Conservation (phyloP, 2,797 vertebrate genomes). For the Notamacropus eugenii region DNA sequence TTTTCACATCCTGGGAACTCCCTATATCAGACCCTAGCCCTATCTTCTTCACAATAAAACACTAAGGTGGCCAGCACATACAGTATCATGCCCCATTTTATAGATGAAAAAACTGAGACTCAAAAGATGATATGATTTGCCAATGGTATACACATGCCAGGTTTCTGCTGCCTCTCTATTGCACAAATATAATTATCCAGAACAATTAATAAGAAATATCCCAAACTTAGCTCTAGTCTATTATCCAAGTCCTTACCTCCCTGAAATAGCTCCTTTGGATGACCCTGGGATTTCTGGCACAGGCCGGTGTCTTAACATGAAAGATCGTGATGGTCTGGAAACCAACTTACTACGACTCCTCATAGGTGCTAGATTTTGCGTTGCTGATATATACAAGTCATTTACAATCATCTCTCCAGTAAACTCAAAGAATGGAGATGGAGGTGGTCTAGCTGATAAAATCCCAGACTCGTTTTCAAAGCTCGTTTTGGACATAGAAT, state of each 20-base stretch:
- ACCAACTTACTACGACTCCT: conserved; percentile 72
- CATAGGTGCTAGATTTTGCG: conserved; percentile 38
- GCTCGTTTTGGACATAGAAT: conserved; percentile 76
- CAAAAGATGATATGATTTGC: neutral
- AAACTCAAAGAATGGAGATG: conserved; percentile 76
- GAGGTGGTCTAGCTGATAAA: conserved; percentile 65
- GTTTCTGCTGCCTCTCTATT: neutral
- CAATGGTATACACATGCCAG: neutral
- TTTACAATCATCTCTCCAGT: conserved; percentile 93
- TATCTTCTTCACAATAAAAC: neutral
- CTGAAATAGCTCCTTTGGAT: conserved; percentile 70
- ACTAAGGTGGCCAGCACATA: no score
- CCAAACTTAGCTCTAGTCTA: neutral
- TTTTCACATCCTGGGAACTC: neutral
- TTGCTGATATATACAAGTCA: conserved; percentile 87
- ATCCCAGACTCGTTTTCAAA: conserved; percentile 72
- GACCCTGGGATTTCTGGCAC: conserved; percentile 91
- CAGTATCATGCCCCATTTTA: neutral
- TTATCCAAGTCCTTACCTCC: conserved; percentile 86
- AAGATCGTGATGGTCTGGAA: conserved; percentile 88
- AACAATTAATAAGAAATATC: neutral
- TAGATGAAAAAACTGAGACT: neutral
- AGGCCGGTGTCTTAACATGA: conserved; percentile 92
- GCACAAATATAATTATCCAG: conserved; percentile 29
- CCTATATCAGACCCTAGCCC: neutral